phyloP scores from a whole-genome alignment of 35 echinoderm and acorn worm species.

The Heliocidaris tuberculata region DNA sequence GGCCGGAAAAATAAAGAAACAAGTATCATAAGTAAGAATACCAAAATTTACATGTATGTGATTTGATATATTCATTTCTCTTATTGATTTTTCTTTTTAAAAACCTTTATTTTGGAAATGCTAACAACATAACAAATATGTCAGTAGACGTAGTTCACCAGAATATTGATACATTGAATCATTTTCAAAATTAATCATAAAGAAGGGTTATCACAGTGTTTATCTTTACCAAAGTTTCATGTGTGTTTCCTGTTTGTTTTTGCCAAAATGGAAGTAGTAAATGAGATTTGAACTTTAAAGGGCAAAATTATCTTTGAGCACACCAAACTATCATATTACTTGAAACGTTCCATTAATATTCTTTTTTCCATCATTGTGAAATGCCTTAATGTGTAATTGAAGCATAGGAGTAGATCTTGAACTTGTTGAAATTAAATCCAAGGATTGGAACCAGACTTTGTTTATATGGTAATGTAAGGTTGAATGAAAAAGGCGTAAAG shows the following conservation, averaged over 20 bases:
- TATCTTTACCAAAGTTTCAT: too few relatives aligned
- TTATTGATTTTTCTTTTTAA: too few relatives aligned
- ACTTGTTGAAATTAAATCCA: neutral
- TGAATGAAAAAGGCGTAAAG: neutral
- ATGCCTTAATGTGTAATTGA: neutral
- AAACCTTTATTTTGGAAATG: too few relatives aligned
- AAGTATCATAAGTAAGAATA: too few relatives aligned
- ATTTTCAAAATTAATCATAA: too few relatives aligned
- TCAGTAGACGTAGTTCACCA: too few relatives aligned
- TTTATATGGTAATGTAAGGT: neutral
- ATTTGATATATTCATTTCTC: too few relatives aligned
- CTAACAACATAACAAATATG: too few relatives aligned
- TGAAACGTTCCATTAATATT: neutral
- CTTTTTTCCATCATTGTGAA: neutral
- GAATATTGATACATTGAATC: too few relatives aligned
- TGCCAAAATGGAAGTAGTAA: neutral
- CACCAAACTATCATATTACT: neutral
- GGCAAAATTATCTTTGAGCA: neutral
- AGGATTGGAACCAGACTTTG: neutral
- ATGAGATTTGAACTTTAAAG: neutral
- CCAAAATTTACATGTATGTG: too few relatives aligned
- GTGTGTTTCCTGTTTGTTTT: neutral
- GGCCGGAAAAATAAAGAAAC: too few relatives aligned
- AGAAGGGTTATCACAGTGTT: too few relatives aligned
- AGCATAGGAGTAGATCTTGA: neutral